These are phyloP conservation scores for Hylyphantes graminicola DNA, from an alignment of 1,140 invertebrate species.

Conservation along the genomic window DNA sequence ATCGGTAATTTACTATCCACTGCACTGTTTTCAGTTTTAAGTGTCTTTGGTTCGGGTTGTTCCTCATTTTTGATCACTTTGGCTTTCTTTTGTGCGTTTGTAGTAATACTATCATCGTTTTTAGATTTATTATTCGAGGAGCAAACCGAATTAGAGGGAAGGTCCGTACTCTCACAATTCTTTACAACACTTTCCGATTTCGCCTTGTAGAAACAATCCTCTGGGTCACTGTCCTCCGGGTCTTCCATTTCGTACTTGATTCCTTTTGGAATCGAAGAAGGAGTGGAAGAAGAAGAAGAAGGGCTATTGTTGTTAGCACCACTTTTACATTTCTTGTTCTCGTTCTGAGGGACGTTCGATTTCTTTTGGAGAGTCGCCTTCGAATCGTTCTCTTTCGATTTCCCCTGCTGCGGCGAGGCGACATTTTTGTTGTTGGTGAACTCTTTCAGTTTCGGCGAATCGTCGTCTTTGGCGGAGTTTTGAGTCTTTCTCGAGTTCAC, in stretches of 20 bases:
- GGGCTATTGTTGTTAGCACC: slow-evolving; percentile 6
- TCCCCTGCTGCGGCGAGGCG: not conserved
- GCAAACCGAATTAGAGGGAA: not conserved
- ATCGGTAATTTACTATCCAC: not conserved
- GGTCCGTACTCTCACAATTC: not conserved
- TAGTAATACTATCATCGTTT: not conserved
- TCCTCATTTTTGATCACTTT: not conserved
- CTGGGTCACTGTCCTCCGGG: slow-evolving; percentile 22
- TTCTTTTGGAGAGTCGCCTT: slow-evolving; percentile 26
- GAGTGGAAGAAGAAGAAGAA: not conserved
- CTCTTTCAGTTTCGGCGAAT: slow-evolving; percentile 41
- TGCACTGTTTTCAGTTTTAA: not conserved
- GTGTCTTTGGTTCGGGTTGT: not conserved
- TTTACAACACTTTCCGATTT: not conserved
- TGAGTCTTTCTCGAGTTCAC: not conserved
- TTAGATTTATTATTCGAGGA: slow-evolving; percentile 7
- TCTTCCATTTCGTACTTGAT: slow-evolving; percentile 52
- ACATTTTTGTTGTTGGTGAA: slow-evolving; percentile 1
- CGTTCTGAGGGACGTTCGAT: not conserved
- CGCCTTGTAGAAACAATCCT: not conserved
- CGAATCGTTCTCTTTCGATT: slow-evolving; percentile 43
- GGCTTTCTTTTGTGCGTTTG: slow-evolving; percentile 40
- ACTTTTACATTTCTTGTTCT: slow-evolving; percentile 20
- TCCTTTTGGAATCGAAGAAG: slow-evolving; percentile 9
- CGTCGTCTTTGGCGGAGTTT: slow-evolving; percentile 18